Conservation (phyloP, 2,113 vertebrate species). For the Scartelaos histophorus region DNA sequence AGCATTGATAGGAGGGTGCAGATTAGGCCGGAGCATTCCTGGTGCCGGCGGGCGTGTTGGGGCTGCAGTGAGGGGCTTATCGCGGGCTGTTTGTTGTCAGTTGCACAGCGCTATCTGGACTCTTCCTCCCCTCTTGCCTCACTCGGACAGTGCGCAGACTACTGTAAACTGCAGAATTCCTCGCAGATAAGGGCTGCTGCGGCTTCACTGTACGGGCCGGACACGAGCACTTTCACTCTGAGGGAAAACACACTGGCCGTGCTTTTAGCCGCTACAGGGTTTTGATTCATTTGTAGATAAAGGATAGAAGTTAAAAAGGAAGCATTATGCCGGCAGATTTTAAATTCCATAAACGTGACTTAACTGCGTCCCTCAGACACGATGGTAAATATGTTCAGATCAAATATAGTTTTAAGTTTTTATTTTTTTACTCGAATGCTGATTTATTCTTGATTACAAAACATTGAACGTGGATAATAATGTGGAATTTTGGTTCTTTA, state of each 20-base stretch:
- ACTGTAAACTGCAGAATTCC: conserved; percentile 58
- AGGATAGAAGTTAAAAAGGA: too few species aligned
- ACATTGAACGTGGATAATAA: too few species aligned
- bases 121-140: conserved; percentile 54
- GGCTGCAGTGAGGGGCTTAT: conserved; percentile 43
- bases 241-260: not conserved
- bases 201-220: not conserved
- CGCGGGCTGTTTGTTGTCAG: conserved; percentile 56
- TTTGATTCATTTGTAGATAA: too few species aligned
- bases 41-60: conserved; percentile 24
- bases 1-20: conserved; percentile 30
- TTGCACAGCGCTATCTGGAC: conserved; percentile 41
- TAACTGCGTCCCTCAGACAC: too few species aligned
- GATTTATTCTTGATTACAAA: too few species aligned
- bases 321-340: too few species aligned
- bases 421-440: too few species aligned
- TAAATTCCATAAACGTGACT: too few species aligned
- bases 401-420: too few species aligned
- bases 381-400: too few species aligned
- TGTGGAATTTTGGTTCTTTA: too few species aligned
- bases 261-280: not conserved
- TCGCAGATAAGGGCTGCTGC: conserved; percentile 46
- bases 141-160: conserved; percentile 62
- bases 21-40: conserved; percentile 43
- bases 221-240: conserved; percentile 8